Base-by-base conservation (phyloP, 2,113 vertebrate species). In the Craseonycteris thonglongyai region DNA sequence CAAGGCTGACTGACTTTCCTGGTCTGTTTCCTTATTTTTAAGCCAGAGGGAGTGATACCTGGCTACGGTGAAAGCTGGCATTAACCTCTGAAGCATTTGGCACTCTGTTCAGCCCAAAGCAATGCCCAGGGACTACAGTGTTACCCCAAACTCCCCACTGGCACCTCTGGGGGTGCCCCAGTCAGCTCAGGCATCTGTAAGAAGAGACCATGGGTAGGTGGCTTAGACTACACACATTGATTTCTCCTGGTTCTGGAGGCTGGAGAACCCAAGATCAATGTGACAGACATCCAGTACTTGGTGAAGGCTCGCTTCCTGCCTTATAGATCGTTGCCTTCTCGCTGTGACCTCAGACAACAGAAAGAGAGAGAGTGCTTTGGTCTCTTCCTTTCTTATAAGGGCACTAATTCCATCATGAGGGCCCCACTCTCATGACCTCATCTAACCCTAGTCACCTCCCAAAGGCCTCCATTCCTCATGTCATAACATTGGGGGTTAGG, bases 161-260 rank as follows among this genome's bases (percentile, higher is more conserved):
- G 24, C 16, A 7, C 47, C 40, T 42, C 51, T 13, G 28, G 4
- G 51, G n/a, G 51, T 1, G 13, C 40, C n/a, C 33, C 21, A 0
- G 18, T n/a, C 28, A 18, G n/a, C 65, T 19, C 8, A 16, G 33
- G 66, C 18, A 40, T 40, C 78, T 71, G 0, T 38, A 30, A 49
- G 7, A 7, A 1, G 33, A 22, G 16, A 49, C 3, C 88, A 5
- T 19, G 59, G 16, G 6, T 38, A 0, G 26, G 42, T 0, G 18
- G 40, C 9, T 51, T 33, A 24, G 61, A 49, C n/a, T 9, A 30
- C 3, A 7, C 51, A 38, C 65, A 4, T 30, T 11, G 51, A 47
- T 58, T 85, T 30, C 81, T 84, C 49, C 35, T 3, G 22, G 38
- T 56, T 65, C 81, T 76, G 71, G 59, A 30, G 40, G 33, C 59